Conservation (phyloP, 1,140 invertebrate genomes). For the Heterodera schachtii region DNA sequence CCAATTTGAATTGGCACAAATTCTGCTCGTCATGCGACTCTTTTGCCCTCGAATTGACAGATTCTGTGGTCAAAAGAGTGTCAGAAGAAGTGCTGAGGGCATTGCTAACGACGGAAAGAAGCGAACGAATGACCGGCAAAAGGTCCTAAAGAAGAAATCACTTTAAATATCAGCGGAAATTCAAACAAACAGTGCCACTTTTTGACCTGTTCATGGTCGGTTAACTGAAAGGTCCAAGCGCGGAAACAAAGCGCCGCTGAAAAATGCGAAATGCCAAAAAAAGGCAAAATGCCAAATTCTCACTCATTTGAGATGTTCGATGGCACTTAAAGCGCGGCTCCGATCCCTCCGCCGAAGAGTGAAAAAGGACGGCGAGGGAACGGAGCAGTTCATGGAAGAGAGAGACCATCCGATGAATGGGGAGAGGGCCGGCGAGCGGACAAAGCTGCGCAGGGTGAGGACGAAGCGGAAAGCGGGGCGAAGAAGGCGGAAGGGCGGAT, state of each 20-base stretch:
- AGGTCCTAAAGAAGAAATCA: slow-evolving; percentile 31
- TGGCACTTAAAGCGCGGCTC: slow-evolving; percentile 51
- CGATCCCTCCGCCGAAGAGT: slow-evolving; percentile 47
- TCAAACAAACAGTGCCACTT: too few relatives aligned
- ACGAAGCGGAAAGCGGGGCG: slow-evolving; percentile 42
- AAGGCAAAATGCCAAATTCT: neutral
- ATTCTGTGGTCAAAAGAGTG: slow-evolving; percentile 21
- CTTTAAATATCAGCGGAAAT: slow-evolving; percentile 9
- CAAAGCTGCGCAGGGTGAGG: slow-evolving; percentile 62
- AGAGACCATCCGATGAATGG: slow-evolving; percentile 51
- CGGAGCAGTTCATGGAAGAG: slow-evolving; percentile 60
- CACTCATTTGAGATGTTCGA: neutral
- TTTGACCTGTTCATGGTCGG: slow-evolving; percentile 57
- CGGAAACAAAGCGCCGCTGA: slow-evolving; percentile 50
- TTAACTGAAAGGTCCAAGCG: slow-evolving; percentile 64
- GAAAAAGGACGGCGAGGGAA: slow-evolving; percentile 58
- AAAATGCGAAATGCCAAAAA: neutral
- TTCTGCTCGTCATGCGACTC: neutral
- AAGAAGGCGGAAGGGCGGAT: slow-evolving; percentile 50
- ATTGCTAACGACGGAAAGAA: slow-evolving; percentile 40
- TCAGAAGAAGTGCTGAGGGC: slow-evolving; percentile 43
- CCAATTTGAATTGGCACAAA: slow-evolving; percentile 68
- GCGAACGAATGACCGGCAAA: slow-evolving; percentile 41
- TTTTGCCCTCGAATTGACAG: slow-evolving; percentile 29
- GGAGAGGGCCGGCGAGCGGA: slow-evolving; percentile 56